Evolutionary conservation across 2,113 vertebrate species (phyloP), one percentile per base, ranked within the genome.

Genomic region (Coracopsis vasa): DNA sequence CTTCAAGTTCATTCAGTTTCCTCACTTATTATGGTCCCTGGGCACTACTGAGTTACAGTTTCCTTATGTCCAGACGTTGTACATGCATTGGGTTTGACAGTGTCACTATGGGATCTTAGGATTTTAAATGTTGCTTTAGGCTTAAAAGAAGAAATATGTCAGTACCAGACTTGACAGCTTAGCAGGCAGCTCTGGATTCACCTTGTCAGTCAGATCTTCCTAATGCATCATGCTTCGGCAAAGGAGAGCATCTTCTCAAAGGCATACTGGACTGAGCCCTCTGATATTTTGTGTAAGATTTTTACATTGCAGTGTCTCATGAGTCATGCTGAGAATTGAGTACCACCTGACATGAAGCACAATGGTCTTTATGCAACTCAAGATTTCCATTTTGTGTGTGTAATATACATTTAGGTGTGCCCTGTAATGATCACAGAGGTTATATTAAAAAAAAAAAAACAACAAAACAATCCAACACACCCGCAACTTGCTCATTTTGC

Each of bases 101-200:
- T 54, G 56, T 67, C 90, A 42, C 41, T 86, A 8, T 60, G 41
- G 65, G 51, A 75, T 61, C 80, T 71, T 75, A 67, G 39, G 86
- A 60, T 83, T 90, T 92, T 71, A 88, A 94, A 64, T 64, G 28
- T 74, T 93, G 60, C 64, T 86, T 88, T 84, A 92, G 61, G 45
- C 50, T 92, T 90, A n/a, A 62, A 91, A 77, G 62, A 64, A 85
- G 44, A 69, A 90, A 56, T 47, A 51, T 27, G 11, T 73, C 67
- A 93, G 53, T 72, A 44, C 4, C 35, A 65, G 33, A 39, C 64
- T 74, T 88, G 4, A 3, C 39, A 71, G 18, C 39, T 80, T 78
- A 71, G 50, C 42, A 90, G 79, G 33, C 29, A 71, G 66, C 20
- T 94, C 64, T 95, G 62, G 37, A 70, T 90, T 90, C 47, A 44